A percentile compares a stretch with the other conserved stretches of the same genome.
These are phyloP conservation scores for Sebastes hubbsi DNA, from an alignment of 2,797 vertebrate species.

Conservation along the genomic window DNA sequence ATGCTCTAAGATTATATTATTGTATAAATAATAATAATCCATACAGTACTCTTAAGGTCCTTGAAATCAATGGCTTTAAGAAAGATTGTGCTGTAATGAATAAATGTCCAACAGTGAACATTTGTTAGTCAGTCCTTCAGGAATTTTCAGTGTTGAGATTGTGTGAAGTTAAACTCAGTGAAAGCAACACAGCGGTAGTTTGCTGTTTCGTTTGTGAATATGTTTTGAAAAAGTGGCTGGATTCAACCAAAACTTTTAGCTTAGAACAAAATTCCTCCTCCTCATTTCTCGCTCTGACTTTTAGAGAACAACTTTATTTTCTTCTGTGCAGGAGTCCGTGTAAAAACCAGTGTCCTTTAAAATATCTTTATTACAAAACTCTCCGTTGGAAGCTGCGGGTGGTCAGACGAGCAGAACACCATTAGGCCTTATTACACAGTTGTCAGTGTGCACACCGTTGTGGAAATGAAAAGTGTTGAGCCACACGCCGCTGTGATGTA, in stretches of 20 bases:
- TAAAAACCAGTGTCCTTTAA: not conserved
- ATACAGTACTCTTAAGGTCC: not conserved
- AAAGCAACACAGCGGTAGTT: rapidly evolving
- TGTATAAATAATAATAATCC: too few relatives aligned
- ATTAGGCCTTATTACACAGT: constrained; percentile 66
- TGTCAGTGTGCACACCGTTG: constrained; percentile 59
- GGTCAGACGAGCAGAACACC: constrained; percentile 53
- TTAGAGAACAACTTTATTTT: not conserved
- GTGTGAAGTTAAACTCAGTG: too few relatives aligned
- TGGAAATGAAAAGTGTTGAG: constrained; percentile 62
- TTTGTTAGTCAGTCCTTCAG: not conserved
- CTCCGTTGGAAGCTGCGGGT: not conserved
- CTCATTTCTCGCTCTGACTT: constrained; percentile 10
- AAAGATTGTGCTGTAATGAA: too few relatives aligned
- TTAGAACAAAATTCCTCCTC: not conserved
- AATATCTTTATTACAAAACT: not conserved
- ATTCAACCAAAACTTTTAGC: not conserved
- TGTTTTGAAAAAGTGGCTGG: not conserved
- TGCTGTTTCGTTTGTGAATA: rapidly evolving
- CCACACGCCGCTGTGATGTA: constrained; percentile 54
- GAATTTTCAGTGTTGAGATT: not conserved
- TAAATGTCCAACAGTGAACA: not conserved
- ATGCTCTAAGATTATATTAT: not conserved
- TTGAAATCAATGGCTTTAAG: not conserved
- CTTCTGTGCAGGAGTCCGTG: not conserved